A percentile compares a stretch with the other conserved stretches of the same genome.
phyloP scores from a whole-genome alignment of 2,113 vertebrate species.

The Geococcyx californianus region DNA sequence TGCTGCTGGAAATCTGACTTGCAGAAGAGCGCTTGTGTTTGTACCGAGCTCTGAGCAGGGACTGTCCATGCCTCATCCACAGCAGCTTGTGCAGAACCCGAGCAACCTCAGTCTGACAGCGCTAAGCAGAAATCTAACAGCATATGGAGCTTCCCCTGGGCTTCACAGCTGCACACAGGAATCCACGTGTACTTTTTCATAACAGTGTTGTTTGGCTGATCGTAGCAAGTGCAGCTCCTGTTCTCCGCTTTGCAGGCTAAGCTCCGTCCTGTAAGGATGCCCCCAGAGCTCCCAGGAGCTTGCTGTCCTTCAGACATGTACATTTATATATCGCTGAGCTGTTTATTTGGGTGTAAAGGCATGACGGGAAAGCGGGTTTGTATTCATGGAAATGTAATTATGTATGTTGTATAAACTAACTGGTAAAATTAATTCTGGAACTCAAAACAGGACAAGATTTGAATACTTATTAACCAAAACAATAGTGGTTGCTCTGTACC shows the following conservation, averaged over 20 bases:
- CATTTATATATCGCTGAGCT: not conserved
- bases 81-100: not conserved
- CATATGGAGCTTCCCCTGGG: slow-evolving; percentile 21
- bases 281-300: not conserved
- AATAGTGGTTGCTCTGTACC: not conserved
- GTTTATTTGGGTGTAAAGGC: not conserved
- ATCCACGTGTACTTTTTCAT: accelerated
- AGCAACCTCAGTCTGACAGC: not conserved
- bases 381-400: slow-evolving; percentile 42
- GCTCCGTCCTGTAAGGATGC: not conserved
- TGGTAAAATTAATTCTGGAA: slow-evolving; percentile 6
- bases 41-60: not conserved
- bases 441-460: slow-evolving; percentile 24
- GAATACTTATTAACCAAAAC: slow-evolving; percentile 34
- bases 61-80: not conserved
- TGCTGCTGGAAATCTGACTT: not conserved
- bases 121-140: not conserved
- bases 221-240: not conserved
- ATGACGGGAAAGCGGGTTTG: not conserved
- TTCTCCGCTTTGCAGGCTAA: not conserved
- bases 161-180: not conserved
- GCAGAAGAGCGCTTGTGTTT: not conserved
- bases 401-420: slow-evolving; percentile 47
- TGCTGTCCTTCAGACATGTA: not conserved
- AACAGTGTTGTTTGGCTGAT: not conserved